These are phyloP conservation scores for Eilema griseolum DNA, from an alignment of 2,888 invertebrate species.

Conservation along the genomic window DNA sequence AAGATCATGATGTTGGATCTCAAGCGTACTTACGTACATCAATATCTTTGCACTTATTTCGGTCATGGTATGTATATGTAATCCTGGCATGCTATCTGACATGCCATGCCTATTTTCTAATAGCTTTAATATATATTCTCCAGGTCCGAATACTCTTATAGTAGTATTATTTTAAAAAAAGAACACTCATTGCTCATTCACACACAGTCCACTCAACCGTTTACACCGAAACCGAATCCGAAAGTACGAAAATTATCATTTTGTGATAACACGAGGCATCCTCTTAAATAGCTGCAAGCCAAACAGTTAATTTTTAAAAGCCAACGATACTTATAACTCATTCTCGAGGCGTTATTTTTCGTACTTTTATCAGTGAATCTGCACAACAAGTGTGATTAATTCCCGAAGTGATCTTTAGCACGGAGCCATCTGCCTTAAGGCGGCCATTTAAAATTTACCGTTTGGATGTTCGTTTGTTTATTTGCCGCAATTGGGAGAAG, in stretches of 20 bases:
- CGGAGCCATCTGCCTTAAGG: slow-evolving; percentile 69
- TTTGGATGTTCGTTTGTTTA: slow-evolving; percentile 60
- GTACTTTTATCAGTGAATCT: slow-evolving; percentile 78
- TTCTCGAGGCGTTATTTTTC: slow-evolving; percentile 76
- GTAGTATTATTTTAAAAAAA: background rate
- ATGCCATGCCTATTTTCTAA: too few species aligned
- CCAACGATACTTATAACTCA: slow-evolving; percentile 68
- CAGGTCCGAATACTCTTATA: too few species aligned
- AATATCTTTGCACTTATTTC: too few species aligned
- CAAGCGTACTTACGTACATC: too few species aligned
- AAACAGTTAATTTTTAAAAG: slow-evolving; percentile 74
- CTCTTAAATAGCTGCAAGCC: slow-evolving; percentile 64
- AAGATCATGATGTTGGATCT: too few species aligned
- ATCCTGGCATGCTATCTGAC: too few species aligned
- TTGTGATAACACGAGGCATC: slow-evolving; percentile 55
- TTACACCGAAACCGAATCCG: slow-evolving; percentile 46
- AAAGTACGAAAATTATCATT: slow-evolving; percentile 50
- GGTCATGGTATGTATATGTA: too few species aligned
- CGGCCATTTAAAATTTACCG: slow-evolving; percentile 73
- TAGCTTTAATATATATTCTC: too few species aligned
- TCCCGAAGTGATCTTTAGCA: slow-evolving; percentile 61
- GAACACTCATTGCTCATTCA: slow-evolving; percentile 26
- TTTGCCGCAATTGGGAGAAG: slow-evolving; percentile 48
- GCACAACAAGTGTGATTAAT: slow-evolving; percentile 82
- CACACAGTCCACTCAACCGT: slow-evolving; percentile 39